A percentile compares a stretch with the other conserved stretches of the same genome.
Conservation (phyloP, 2,888 invertebrate genomes). For the Oxycera nigricornis region DNA sequence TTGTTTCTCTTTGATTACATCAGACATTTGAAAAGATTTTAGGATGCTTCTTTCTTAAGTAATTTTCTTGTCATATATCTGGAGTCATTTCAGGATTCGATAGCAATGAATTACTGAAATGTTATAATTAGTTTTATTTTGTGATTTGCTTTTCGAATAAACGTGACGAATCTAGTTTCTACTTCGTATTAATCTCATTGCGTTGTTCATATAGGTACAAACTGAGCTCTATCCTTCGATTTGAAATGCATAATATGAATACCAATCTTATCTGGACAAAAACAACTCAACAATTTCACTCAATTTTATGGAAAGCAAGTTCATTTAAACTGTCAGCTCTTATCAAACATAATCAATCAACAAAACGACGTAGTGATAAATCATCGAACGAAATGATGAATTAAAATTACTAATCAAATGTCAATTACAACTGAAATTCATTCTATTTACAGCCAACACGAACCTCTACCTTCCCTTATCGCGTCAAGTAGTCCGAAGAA, state of each 20-base stretch:
- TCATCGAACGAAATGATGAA: conserved; percentile 38
- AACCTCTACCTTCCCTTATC: conserved; percentile 26
- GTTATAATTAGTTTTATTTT: no score
- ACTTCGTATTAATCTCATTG: no score
- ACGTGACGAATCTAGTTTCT: no score
- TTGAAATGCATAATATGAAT: not conserved
- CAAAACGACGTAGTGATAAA: conserved; percentile 30
- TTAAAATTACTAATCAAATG: conserved; percentile 46
- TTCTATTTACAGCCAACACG: conserved; percentile 19
- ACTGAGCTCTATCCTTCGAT: not conserved
- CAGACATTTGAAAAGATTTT: no score
- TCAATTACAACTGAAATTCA: conserved; percentile 45
- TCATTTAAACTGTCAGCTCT: conserved; percentile 24
- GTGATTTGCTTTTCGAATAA: no score
- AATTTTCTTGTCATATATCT: no score
- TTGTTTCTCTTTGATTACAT: no score
- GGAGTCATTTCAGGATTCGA: no score
- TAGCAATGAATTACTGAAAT: not conserved
- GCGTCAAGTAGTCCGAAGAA: conserved; percentile 11
- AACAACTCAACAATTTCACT: not conserved
- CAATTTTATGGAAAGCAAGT: not conserved
- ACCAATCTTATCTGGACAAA: not conserved
- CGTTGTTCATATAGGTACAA: not conserved
- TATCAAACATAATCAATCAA: conserved; percentile 40
- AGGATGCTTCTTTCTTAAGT: no score